Evolutionary conservation across 2,797 vertebrate genomes (phyloP).

Genomic region (Cynodonichthys magdalenae): DNA sequence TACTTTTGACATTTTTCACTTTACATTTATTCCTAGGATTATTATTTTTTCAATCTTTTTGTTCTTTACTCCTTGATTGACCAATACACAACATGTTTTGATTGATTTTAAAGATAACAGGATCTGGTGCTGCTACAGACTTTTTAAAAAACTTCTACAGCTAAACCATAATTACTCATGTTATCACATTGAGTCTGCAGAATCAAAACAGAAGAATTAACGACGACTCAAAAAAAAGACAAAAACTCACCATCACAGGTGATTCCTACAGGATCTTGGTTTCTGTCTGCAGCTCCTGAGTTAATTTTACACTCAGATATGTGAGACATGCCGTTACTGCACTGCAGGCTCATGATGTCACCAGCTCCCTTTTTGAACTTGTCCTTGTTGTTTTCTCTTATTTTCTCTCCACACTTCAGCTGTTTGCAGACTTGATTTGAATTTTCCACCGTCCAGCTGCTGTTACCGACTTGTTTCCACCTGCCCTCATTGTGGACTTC

Average conservation of each 20-base stretch:
- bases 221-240: neutral
- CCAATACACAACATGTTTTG: no score
- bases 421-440: slow-evolving; percentile 7
- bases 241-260: slow-evolving; percentile 48
- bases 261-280: neutral
- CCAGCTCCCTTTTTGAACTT: neutral
- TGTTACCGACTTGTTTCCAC: accelerated
- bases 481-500: neutral
- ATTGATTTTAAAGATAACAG: no score
- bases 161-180: no score
- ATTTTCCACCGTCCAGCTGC: accelerated
- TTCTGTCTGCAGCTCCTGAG: accelerated
- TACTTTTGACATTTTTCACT: no score
- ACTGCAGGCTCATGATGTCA: accelerated
- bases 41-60: no score
- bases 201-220: neutral
- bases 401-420: neutral
- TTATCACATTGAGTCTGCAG: no score
- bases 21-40: no score
- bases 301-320: slow-evolving; percentile 24
- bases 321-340: accelerated
- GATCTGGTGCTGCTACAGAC: no score
- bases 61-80: no score
- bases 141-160: no score
- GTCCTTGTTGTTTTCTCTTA: accelerated